Conservation (phyloP, 2,888 invertebrate genomes). For the Xanthia togata region DNA sequence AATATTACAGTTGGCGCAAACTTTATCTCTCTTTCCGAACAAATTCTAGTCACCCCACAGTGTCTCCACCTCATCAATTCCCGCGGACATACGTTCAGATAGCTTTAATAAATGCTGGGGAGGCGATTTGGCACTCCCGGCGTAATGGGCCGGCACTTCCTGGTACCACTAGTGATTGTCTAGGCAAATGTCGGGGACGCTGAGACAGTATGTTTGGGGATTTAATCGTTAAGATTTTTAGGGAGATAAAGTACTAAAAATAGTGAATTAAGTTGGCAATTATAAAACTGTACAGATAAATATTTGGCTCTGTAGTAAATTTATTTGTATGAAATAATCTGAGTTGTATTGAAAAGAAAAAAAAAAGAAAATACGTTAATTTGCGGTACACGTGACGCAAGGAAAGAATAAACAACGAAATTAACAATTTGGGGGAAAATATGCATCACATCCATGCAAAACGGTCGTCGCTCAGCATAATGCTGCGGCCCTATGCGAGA, state of each 20-base stretch:
- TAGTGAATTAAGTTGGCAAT: not conserved
- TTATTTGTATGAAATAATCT: not conserved
- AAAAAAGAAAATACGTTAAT: too few species aligned
- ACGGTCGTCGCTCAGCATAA: too few species aligned
- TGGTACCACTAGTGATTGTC: constrained; percentile 57
- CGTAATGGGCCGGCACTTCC: constrained; percentile 83
- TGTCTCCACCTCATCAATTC: constrained; percentile 83
- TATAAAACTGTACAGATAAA: not conserved
- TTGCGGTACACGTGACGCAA: too few species aligned
- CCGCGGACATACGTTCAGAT: constrained; percentile 76
- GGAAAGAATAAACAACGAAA: too few species aligned
- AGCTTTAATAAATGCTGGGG: constrained; percentile 78
- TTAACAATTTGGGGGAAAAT: too few species aligned
- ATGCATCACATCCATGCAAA: too few species aligned
- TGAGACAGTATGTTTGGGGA: constrained; percentile 22
- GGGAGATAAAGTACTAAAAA: not conserved
- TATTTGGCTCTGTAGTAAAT: too few species aligned
- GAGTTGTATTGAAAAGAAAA: too few species aligned
- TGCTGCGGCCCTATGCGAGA: too few species aligned
- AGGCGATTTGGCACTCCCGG: constrained; percentile 78
- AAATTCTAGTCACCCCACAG: constrained; percentile 71
- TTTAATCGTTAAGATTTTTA: constrained; percentile 25
- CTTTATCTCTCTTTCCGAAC: constrained; percentile 24
- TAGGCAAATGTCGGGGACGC: constrained; percentile 26
- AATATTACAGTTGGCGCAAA: not conserved